phyloP scores from a whole-genome alignment of 2,888 invertebrate genomes.

The Pheosia gnoma region DNA sequence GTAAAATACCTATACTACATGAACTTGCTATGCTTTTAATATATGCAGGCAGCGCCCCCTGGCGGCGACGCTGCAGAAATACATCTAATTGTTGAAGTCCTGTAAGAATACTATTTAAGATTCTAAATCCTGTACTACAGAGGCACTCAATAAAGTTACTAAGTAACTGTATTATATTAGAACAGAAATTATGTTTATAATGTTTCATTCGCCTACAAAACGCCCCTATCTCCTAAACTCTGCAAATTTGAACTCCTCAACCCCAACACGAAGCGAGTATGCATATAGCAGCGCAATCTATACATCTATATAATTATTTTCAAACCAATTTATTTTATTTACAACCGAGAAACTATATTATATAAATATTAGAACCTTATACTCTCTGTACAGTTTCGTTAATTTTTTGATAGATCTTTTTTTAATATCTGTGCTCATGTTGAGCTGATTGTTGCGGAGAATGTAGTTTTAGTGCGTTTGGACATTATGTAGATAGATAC shows the following conservation, averaged over 20 bases:
- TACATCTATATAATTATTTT: constrained; percentile 50
- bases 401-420: constrained; percentile 54
- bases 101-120: too few relatives aligned
- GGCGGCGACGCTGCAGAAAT: too few relatives aligned
- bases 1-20: too few relatives aligned
- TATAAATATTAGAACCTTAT: constrained; percentile 74
- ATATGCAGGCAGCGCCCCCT: too few relatives aligned
- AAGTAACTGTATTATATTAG: neutral
- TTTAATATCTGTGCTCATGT: constrained; percentile 19
- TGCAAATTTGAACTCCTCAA: constrained; percentile 31
- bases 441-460: constrained; percentile 16
- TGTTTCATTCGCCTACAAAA: constrained; percentile 9
- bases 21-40: too few relatives aligned
- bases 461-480: constrained; percentile 1
- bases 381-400: constrained; percentile 75
- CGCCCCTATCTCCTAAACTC: constrained; percentile 26
- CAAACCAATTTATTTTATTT: constrained; percentile 64
- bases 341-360: constrained; percentile 57
- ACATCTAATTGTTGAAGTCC: too few relatives aligned
- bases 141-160: neutral
- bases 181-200: neutral
- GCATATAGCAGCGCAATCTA: constrained; percentile 48
- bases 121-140: too few relatives aligned
- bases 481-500: neutral
- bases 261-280: constrained; percentile 35